These are phyloP conservation scores for Leptinotarsa lineolata DNA, from an alignment of 1,140 invertebrate genomes.

Conservation along the genomic window DNA sequence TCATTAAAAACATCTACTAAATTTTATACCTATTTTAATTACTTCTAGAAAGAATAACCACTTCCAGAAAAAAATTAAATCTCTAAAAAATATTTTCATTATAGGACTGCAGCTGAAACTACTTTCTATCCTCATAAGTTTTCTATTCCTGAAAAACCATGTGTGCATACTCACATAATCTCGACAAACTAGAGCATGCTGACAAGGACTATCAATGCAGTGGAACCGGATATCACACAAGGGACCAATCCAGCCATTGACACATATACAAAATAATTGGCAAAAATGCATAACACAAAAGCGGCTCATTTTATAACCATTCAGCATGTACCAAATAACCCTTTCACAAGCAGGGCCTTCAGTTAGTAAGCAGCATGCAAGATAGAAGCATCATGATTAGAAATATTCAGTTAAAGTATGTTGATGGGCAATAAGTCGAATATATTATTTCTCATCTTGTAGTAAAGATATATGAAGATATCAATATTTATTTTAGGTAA, in stretches of 20 bases:
- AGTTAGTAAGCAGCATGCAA: conserved; percentile 56
- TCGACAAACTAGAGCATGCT: conserved; percentile 62
- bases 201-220: conserved; percentile 63
- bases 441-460: too few species aligned
- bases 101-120: too few species aligned
- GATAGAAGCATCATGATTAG: neutral
- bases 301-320: conserved; percentile 66
- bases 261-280: conserved; percentile 59
- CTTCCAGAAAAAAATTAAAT: too few species aligned
- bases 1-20: too few species aligned
- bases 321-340: conserved; percentile 56
- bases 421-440: too few species aligned
- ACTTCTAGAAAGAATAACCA: too few species aligned
- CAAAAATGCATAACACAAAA: conserved; percentile 62
- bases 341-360: conserved; percentile 68
- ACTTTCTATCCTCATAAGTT: too few species aligned
- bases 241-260: conserved; percentile 63
- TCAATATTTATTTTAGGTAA: too few species aligned
- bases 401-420: too few species aligned
- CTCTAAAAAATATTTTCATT: too few species aligned
- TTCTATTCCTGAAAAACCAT: neutral
- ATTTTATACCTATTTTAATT: too few species aligned
- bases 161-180: conserved; percentile 64
- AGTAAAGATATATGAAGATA: too few species aligned
- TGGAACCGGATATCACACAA: conserved; percentile 56